These are phyloP conservation scores for Pseudomyrmex cubaensis DNA, from an alignment of 1,140 invertebrate species.

Conservation along the genomic window DNA sequence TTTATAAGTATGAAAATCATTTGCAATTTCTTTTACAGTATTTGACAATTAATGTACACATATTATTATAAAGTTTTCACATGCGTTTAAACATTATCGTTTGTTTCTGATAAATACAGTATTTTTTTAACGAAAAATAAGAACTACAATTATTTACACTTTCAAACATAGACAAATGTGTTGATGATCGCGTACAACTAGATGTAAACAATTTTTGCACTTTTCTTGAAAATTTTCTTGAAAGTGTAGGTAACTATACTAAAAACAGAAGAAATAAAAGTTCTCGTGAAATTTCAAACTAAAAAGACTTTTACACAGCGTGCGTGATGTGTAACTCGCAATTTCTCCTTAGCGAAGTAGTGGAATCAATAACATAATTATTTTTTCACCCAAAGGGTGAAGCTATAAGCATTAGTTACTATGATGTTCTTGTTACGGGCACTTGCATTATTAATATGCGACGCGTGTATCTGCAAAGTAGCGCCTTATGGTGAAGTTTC, in stretches of 20 bases:
- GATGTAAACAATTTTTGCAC: neutral
- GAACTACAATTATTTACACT: too few species aligned
- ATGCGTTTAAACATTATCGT: too few species aligned
- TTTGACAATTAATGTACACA: too few species aligned
- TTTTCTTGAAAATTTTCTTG: neutral
- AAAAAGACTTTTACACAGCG: neutral
- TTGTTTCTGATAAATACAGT: too few species aligned
- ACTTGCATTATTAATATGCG: constrained; percentile 21
- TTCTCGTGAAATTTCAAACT: neutral
- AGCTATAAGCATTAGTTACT: neutral
- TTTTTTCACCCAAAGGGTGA: neutral
- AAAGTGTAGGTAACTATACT: neutral
- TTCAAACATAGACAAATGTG: too few species aligned
- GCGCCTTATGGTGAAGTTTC: neutral
- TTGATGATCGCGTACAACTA: neutral
- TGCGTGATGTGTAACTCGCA: too few species aligned
- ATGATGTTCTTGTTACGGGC: neutral
- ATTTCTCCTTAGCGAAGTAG: neutral
- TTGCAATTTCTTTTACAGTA: too few species aligned
- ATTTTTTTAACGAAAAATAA: too few species aligned
- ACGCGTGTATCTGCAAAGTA: neutral
- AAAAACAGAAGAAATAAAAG: neutral
- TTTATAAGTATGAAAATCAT: too few species aligned
- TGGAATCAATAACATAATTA: neutral
- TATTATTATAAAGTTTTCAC: too few species aligned